Percentiles rank a stretch among this genome's conserved stretches.
Conservation (phyloP, 2,797 vertebrate genomes). For the Chaunax sp. region DNA sequence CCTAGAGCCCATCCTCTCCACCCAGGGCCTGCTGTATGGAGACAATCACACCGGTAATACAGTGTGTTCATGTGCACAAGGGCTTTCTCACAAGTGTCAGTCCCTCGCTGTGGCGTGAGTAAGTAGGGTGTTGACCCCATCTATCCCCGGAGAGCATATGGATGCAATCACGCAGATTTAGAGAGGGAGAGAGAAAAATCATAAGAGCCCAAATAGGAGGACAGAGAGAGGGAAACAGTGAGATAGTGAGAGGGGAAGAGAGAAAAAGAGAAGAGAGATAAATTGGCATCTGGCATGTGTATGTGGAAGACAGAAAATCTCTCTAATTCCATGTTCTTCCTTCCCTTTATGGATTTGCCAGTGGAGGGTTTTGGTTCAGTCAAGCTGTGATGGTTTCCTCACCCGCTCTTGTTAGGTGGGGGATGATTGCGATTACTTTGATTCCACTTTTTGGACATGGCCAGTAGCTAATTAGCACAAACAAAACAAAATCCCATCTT, state of each 20-base stretch:
- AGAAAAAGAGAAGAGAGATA: constrained; percentile 52
- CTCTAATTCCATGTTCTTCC: constrained; percentile 77
- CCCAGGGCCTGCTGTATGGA: constrained; percentile 47
- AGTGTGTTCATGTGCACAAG: constrained; percentile 19
- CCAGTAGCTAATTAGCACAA: constrained; percentile 63
- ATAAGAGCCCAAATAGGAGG: constrained; percentile 44
- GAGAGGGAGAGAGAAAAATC: constrained; percentile 57
- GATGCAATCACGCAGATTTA: constrained; percentile 76
- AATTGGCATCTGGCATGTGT: constrained; percentile 74
- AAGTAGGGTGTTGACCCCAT: constrained; percentile 84
- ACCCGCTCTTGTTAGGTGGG: constrained; percentile 61
- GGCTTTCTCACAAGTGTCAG: constrained; percentile 83
- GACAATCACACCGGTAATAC: constrained; percentile 53
- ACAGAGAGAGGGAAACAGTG: constrained; percentile 42
- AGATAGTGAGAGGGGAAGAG: constrained; percentile 34
- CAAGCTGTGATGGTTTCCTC: constrained; percentile 72
- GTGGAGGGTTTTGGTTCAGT: constrained; percentile 72
- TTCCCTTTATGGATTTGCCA: constrained; percentile 78
- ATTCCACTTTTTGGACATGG: constrained; percentile 59
- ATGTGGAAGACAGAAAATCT: constrained; percentile 77
- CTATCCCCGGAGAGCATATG: constrained; percentile 82
- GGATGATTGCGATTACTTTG: constrained; percentile 73
- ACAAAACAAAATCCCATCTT: constrained; percentile 49
- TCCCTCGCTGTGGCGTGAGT: constrained; percentile 80
- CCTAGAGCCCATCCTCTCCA: constrained; percentile 51